Base-by-base conservation (phyloP, 2,888 invertebrate genomes). In the Hyppa rectilinea region DNA sequence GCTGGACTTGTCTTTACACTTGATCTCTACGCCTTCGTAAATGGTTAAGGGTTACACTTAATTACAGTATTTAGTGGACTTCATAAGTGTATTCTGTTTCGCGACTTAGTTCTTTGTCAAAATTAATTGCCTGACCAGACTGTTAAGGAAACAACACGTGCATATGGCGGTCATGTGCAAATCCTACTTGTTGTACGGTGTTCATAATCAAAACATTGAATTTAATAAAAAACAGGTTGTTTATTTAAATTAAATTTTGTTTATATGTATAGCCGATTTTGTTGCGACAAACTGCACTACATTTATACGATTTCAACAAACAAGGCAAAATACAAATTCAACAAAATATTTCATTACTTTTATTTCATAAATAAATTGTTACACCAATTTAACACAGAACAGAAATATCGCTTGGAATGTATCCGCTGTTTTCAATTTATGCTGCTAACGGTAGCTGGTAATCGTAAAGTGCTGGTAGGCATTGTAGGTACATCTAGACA, bases 1-100 rank as follows among this genome's bases (percentile, higher is more conserved):
- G 84, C 88, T 85, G 87, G 88, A 90, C 91, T 84, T 88, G 87
- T 87, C 88, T 84, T 86, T 85, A 85, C 84, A 81, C 81, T 75
- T 87, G 84, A 86, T 87, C 83, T 83, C 80, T 79, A 82, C 78
- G 81, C 82, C 83, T 78, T 80, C 78, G 78, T 79, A 81, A 84
- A 81, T 80, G 82, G 70, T 82, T 79, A 82, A 79, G 62, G 73
- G 80, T 75, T 85, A 81, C 84, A 81, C 75, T 45, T 72, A 75
- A 88, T 88, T 87, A 83, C 81, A 86, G 85, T 75, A 81, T 73
- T 71, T 70, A 71, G 58, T 53, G 29, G 12, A 49, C 50, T 56
- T 81, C 34, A 68, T 56, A 26, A 36, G 23, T 45, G 23, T 34
- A 14, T 45, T 40, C 29, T 55, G 26, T n/a, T 20, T 17, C n/a